Base-by-base conservation (phyloP, 1,140 invertebrate genomes). In the Lordiphosa mommai region DNA sequence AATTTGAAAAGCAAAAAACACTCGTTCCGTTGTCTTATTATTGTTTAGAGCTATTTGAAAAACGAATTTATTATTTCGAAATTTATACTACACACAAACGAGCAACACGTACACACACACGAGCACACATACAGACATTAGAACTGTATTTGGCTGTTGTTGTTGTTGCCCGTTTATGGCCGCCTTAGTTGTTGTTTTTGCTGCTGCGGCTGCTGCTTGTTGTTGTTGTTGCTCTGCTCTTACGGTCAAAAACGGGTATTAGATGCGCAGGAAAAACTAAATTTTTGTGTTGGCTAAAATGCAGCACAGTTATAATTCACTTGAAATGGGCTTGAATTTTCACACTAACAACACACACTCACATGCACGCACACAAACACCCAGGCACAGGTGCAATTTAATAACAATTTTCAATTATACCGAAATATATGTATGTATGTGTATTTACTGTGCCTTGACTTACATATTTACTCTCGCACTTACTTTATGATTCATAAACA, bases 221-320 rank as follows among this genome's bases (percentile, higher is more conserved):
- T 65, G 12, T 37, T 64, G 52, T 46, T 66, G 41, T 44, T 61
- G 40, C 5, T 5, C 20, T 6, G 17, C 3, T 20, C 17, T 2
- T n/a, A 59, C 47, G 32, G 53, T 55, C 58, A 33, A 53, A 79
- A 80, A 73, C 74, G 52, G 76, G 74, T 74, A 80, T 74, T 80
- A 52, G 63, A 51, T 52, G 47, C 23, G 36, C 65, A 27, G 41
- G 36, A 49, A 23, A 30, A 50, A 51, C 55, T 36, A 53, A 40
- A 23, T 60, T 51, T 30, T 56, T 38, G 23, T 55, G 32, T 14
- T 43, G 17, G 37, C 36, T 5, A 33, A 41, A 16, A 17, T 55
- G 23, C 9, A 36, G 23, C 9, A 8, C 49, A 41, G 46, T 51
- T 56, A 50, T 50, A 59, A 77, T 72, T 77, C 52, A 76, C 72